These are phyloP conservation scores for Spilogale gracilis DNA, from an alignment of 2,113 vertebrate species.

Conservation along the genomic window DNA sequence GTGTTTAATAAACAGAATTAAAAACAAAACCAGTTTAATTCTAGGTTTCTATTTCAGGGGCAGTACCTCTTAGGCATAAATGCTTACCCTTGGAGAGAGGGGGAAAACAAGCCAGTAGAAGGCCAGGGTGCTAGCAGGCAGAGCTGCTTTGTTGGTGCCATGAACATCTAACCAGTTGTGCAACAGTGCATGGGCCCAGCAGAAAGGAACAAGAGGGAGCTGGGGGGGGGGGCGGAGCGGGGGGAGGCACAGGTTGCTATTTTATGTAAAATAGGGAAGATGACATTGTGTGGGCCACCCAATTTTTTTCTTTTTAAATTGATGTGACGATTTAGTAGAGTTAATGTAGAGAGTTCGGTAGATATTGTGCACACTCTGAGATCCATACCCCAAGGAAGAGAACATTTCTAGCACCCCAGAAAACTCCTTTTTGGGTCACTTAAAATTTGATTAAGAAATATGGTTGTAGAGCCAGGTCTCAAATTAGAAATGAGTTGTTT, in stretches of 20 bases:
- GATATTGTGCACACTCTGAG: background rate
- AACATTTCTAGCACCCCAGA: background rate
- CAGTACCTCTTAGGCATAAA: background rate
- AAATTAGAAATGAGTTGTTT: slow-evolving; percentile 65
- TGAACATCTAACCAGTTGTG: background rate
- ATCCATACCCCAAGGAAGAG: background rate
- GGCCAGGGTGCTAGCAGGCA: background rate
- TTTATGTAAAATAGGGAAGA: slow-evolving; percentile 41
- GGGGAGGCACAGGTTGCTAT: background rate
- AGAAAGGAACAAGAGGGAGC: background rate
- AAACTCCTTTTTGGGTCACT: slow-evolving; percentile 36
- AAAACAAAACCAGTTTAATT: background rate
- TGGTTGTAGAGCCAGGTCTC: background rate
- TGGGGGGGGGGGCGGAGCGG: accelerated
- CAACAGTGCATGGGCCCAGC: background rate
- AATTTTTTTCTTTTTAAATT: background rate
- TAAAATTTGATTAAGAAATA: slow-evolving; percentile 42
- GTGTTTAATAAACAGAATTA: background rate
- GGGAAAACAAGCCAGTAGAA: background rate
- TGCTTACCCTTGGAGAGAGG: background rate
- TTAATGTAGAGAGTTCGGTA: background rate
- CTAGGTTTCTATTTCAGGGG: slow-evolving; percentile 21
- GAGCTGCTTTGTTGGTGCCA: no score
- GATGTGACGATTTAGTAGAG: background rate
- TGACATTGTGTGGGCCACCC: background rate